These are phyloP conservation scores for Spisula solida DNA, from an alignment of 2,888 invertebrate genomes.

Conservation along the genomic window DNA sequence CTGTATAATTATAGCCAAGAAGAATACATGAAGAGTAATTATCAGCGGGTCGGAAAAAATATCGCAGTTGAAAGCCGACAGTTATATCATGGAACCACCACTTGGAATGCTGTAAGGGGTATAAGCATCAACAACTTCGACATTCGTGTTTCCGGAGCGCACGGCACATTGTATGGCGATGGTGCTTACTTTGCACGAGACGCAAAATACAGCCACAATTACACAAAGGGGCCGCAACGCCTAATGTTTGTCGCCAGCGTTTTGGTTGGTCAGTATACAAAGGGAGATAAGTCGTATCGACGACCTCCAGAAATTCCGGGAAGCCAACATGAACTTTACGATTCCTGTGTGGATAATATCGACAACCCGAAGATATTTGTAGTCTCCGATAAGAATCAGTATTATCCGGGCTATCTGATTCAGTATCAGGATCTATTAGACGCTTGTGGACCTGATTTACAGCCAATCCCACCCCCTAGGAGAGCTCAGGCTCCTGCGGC, in stretches of 20 bases:
- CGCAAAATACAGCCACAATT: conserved; percentile 74
- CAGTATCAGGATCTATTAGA: conserved; percentile 58
- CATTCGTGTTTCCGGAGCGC: conserved; percentile 75
- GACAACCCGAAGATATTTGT: conserved; percentile 76
- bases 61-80: conserved; percentile 58
- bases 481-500: background rate
- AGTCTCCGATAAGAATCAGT: conserved; percentile 77
- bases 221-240: conserved; percentile 48
- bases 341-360: conserved; percentile 79
- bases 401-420: conserved; percentile 81
- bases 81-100: conserved; percentile 80
- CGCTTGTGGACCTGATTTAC: background rate
- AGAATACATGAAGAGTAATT: conserved; percentile 25
- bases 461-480: background rate
- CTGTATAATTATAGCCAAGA: conserved; percentile 20
- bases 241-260: conserved; percentile 80
- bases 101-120: conserved; percentile 70
- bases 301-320: conserved; percentile 75
- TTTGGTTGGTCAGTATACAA: conserved; percentile 77
- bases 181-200: conserved; percentile 78
- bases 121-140: conserved; percentile 80
- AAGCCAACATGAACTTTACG: conserved; percentile 71
- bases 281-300: conserved; percentile 61
- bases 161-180: conserved; percentile 79
- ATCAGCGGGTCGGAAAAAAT: conserved; percentile 18